phyloP scores from a whole-genome alignment of 2,888 invertebrate species.

The Rhodophaea formosa region DNA sequence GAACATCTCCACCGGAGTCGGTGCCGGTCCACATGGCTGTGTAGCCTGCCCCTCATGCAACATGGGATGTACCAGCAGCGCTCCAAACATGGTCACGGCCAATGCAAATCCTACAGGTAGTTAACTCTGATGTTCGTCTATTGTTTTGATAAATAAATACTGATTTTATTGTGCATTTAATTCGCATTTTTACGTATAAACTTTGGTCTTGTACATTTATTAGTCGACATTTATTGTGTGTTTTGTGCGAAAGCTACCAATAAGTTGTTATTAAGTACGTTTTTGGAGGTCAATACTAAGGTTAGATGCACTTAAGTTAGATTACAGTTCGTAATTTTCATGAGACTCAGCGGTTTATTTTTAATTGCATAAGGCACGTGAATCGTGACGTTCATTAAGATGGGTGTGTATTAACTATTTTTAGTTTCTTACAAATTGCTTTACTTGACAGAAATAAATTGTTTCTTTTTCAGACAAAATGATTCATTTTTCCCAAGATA shows the following conservation, averaged over 20 bases:
- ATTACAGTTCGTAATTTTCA: slow-evolving; percentile 22
- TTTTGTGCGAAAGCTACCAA: not conserved
- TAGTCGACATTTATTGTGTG: not conserved
- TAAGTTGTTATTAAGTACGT: slow-evolving; percentile 10
- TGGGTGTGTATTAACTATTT: slow-evolving; percentile 15
- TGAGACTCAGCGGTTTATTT: slow-evolving; percentile 10
- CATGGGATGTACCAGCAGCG: slow-evolving; percentile 77
- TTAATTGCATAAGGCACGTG: slow-evolving; percentile 15
- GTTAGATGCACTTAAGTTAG: slow-evolving; percentile 22
- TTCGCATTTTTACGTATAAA: no score
- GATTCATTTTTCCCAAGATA: slow-evolving; percentile 42
- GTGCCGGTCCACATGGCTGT: slow-evolving; percentile 24
- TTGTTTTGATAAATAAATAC: no score
- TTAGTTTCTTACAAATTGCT: slow-evolving; percentile 8
- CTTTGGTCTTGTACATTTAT: no score
- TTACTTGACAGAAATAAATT: slow-evolving; percentile 16
- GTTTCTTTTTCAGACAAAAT: slow-evolving; percentile 48
- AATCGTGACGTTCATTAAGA: slow-evolving; percentile 7
- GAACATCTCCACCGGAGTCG: slow-evolving; percentile 27
- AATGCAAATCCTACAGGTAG: slow-evolving; percentile 57
- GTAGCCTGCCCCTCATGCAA: slow-evolving; percentile 32
- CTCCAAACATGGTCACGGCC: slow-evolving; percentile 53
- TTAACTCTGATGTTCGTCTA: not conserved
- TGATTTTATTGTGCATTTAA: no score
- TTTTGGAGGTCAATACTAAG: slow-evolving; percentile 35